phyloP scores from a whole-genome alignment of 2,888 invertebrate genomes.

The Creontiades dilutus region DNA sequence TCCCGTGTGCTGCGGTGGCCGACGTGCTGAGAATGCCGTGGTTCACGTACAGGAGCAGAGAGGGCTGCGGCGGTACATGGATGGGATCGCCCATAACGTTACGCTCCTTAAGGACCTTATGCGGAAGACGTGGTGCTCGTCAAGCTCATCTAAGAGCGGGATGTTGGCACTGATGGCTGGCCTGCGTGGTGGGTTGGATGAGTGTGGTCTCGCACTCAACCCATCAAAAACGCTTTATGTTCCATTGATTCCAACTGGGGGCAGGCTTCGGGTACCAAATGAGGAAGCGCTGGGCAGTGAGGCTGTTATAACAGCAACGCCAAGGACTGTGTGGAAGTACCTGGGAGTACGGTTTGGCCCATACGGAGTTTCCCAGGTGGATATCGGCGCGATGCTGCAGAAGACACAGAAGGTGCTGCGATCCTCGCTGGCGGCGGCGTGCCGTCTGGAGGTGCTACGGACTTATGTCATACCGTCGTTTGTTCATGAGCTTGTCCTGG shows the following conservation, averaged over 20 bases:
- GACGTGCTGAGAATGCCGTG: conserved; percentile 28
- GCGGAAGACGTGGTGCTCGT: not conserved
- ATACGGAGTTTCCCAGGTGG: not conserved
- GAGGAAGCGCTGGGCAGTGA: not conserved
- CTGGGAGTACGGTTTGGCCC: not conserved
- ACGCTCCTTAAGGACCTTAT: not conserved
- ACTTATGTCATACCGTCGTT: conserved; percentile 78
- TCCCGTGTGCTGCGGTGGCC: conserved; percentile 8
- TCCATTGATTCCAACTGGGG: not conserved
- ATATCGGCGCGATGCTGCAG: not conserved
- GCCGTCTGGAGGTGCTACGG: conserved; percentile 77
- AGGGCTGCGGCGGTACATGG: not conserved
- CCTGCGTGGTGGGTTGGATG: not conserved
- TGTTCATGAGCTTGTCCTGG: conserved; percentile 77
- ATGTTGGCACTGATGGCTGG: not conserved
- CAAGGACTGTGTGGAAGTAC: not conserved
- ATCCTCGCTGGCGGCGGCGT: conserved; percentile 78
- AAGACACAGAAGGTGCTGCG: not conserved
- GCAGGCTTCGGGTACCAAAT: not conserved
- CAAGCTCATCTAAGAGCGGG: not conserved
- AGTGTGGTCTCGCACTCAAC: not conserved
- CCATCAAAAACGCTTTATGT: not conserved
- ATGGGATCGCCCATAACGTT: conserved; percentile 20
- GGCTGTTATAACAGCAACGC: not conserved
- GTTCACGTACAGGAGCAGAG: not conserved